Conservation (phyloP, 1,140 invertebrate genomes). For the Berghia stephanieae region DNA sequence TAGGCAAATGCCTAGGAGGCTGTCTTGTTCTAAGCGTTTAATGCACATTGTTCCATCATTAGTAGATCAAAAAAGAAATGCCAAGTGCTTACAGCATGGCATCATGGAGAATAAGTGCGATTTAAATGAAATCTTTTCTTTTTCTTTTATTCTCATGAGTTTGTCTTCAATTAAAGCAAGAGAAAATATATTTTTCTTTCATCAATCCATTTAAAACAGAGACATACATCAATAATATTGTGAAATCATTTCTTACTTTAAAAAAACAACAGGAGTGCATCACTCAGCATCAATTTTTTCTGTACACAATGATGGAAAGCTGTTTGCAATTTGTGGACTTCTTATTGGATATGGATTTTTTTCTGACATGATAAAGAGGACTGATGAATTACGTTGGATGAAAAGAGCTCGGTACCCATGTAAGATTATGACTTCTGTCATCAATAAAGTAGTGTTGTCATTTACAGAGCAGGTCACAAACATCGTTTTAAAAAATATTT, state of each 20-base stretch:
- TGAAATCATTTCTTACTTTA: no score
- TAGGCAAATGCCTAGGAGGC: no score
- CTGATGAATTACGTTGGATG: conserved; percentile 40
- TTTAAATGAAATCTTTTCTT: background rate
- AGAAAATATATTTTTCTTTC: conserved; percentile 22
- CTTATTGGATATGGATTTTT: conserved; percentile 33
- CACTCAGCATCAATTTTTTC: conserved; percentile 13
- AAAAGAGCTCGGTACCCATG: conserved; percentile 39
- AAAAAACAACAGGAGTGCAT: conserved; percentile 27
- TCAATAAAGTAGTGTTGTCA: no score
- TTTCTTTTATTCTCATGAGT: background rate
- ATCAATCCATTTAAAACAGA: no score
- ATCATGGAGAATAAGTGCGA: background rate
- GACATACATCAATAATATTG: no score
- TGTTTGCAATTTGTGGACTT: conserved; percentile 29
- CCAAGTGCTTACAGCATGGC: background rate
- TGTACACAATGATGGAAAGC: conserved; percentile 18
- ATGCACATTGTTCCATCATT: no score
- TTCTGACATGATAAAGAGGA: conserved; percentile 30
- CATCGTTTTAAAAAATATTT: no score
- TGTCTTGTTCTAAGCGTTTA: no score
- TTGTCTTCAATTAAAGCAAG: background rate
- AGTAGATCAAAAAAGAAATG: no score
- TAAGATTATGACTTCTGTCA: conserved; percentile 15
- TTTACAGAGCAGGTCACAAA: no score